A percentile compares a stretch with the other conserved stretches of the same genome.
Conservation (phyloP, 1,140 invertebrate genomes). For the Apocrypta bakeri region DNA sequence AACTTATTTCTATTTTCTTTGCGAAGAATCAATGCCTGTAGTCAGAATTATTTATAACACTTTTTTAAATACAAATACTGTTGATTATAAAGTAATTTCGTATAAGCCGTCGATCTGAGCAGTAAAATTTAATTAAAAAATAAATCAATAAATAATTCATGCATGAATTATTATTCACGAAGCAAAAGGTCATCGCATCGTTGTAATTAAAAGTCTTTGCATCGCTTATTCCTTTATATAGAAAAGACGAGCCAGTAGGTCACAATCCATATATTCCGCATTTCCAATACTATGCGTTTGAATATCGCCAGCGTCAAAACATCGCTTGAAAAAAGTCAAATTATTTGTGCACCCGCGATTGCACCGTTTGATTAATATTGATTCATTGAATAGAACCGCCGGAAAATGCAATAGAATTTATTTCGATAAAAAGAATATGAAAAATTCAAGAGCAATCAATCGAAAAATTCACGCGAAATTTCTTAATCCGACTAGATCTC, state of each 20-base stretch:
- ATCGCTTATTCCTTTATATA: neutral
- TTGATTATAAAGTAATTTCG: neutral
- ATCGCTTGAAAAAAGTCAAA: neutral
- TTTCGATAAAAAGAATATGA: neutral
- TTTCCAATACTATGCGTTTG: neutral
- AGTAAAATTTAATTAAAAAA: neutral
- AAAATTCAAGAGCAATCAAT: neutral
- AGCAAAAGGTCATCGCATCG: conserved; percentile 9
- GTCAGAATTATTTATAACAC: too few relatives aligned
- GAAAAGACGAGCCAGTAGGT: neutral
- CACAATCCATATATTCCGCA: conserved; percentile 31
- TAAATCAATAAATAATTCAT: conserved; percentile 17
- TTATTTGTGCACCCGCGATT: neutral
- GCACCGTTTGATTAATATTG: neutral
- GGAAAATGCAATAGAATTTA: too few relatives aligned
- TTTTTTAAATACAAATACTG: too few relatives aligned
- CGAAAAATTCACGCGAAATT: conserved; percentile 31
- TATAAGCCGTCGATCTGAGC: neutral
- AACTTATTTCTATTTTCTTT: too few relatives aligned
- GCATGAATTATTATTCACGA: too few relatives aligned
- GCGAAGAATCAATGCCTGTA: too few relatives aligned
- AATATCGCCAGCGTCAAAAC: neutral
- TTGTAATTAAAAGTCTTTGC: conserved; percentile 42
- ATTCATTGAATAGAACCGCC: neutral
- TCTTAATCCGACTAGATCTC: conserved; percentile 19